These are phyloP conservation scores for Cantharis rustica DNA, from an alignment of 2,888 invertebrate species.

Conservation along the genomic window DNA sequence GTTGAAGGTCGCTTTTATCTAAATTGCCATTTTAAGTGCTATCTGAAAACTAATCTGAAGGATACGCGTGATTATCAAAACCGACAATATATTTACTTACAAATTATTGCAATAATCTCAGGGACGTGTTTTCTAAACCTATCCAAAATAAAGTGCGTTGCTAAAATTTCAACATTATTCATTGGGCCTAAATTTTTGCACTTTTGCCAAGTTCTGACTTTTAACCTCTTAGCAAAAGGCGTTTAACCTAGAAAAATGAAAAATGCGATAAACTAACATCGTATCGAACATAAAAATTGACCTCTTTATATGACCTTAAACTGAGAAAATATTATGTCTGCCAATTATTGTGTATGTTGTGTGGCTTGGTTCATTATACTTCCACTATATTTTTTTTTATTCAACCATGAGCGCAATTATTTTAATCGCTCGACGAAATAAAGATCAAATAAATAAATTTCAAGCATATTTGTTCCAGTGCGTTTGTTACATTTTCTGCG, in stretches of 20 bases:
- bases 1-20: slow-evolving; percentile 20
- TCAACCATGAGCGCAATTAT: background rate
- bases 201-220: slow-evolving; percentile 22
- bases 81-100: background rate
- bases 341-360: slow-evolving; percentile 12
- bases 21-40: slow-evolving; percentile 14
- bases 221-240: slow-evolving; percentile 19
- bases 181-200: slow-evolving; percentile 11
- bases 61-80: slow-evolving; percentile 3
- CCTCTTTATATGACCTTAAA: slow-evolving; percentile 14
- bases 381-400: background rate
- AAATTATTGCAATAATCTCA: slow-evolving; percentile 6
- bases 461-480: background rate
- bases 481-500: background rate
- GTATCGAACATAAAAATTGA: slow-evolving; percentile 13
- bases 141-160: slow-evolving; percentile 22
- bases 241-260: slow-evolving; percentile 24
- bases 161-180: slow-evolving; percentile 14
- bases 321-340: slow-evolving; percentile 18
- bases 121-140: slow-evolving; percentile 6
- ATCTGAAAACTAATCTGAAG: slow-evolving; percentile 12
- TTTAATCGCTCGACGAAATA: background rate
- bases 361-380: slow-evolving; percentile 2
- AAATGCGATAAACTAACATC: slow-evolving; percentile 19
- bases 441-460: background rate